Evolutionary conservation across 2,797 vertebrate species (phyloP).

Genomic region (Petrocephalus schoutedeni): DNA sequence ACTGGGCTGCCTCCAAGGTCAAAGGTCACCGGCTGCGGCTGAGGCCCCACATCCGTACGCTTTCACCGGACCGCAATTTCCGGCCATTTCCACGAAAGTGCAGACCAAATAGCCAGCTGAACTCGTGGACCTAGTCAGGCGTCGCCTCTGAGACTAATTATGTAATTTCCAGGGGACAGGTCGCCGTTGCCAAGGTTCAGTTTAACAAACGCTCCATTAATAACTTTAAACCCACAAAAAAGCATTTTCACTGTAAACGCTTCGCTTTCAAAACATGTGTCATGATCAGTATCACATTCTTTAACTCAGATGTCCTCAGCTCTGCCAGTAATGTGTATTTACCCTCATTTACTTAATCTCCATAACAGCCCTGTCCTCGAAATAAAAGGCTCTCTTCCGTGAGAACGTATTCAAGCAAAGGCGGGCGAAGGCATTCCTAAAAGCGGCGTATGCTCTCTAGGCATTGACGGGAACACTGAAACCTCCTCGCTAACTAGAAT

Average conservation of each 20-base stretch:
- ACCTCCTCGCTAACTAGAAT: background rate
- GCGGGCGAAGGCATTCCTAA: background rate
- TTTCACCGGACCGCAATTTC: constrained; percentile 23
- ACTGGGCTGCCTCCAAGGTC: constrained; percentile 27
- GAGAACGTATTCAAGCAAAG: background rate
- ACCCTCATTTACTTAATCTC: background rate
- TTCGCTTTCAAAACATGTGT: background rate
- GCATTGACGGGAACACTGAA: background rate
- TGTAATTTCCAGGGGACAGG: constrained; percentile 49
- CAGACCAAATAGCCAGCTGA: constrained; percentile 39
- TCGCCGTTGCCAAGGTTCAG: constrained; percentile 43
- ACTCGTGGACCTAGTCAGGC: constrained; percentile 33
- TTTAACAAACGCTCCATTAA: constrained; percentile 30
- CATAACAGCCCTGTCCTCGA: background rate
- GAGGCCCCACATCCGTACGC: constrained; percentile 13
- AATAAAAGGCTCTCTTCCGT: background rate
- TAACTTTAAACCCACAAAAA: background rate
- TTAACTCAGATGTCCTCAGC: background rate
- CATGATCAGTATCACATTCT: constrained; percentile 31
- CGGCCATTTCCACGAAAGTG: constrained; percentile 14
- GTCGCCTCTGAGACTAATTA: constrained; percentile 46
- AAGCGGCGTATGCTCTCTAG: background rate
- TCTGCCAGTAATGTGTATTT: background rate
- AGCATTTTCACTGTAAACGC: background rate
- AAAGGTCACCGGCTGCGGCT: constrained; percentile 31